Evolutionary conservation across 2,113 vertebrate genomes (phyloP), one percentile per base, ranked within the genome.

Genomic region (Saccopteryx bilineata): DNA sequence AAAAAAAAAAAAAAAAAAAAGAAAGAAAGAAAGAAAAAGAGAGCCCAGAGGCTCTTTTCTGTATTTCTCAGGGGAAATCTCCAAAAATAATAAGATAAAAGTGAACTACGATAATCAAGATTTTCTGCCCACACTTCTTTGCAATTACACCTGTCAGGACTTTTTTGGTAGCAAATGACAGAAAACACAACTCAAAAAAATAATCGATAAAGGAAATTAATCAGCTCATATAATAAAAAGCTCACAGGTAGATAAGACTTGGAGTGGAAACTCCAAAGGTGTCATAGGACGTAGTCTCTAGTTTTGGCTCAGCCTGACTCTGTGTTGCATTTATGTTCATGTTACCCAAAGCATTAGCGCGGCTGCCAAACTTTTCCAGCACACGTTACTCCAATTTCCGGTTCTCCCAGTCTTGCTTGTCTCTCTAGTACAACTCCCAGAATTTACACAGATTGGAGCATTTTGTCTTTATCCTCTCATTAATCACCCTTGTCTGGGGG

Each of bases 391-490:
- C 79, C 12, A 74, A 50, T 90, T 71, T 95, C 78, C 60, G 50
- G 26, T 68, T 88, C 79, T 61, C 19, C 66, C 39, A 89, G 83
- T 68, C 54, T 88, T 91, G 61, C 63, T 26, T 14, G 56, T 72
- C 65, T 85, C 54, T 88, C 39, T 7, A 79, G 50, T 60, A 88
- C 31, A 88, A 52, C 52, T 87, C 56, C 33, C 31, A 26, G 18
- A 82, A 93, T 93, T 92, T 81, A 96, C 7, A 50, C 26, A 88
- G 91, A 93, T 10, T 88, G 31, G 31, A 93, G 14, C 52, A 23
- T 60, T 69, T 86, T 82, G 21, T 5, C n/a, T 88, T 85, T 84
- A 66, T 52, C 4, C 24, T 86, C 78, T 63, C 33, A 63, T 74
- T 39, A 90, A n/a, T 79, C 63, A 63, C 15, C 82, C 15, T 75